These are phyloP conservation scores for Tichodroma muraria DNA, from an alignment of 2,113 vertebrate species.

Conservation along the genomic window DNA sequence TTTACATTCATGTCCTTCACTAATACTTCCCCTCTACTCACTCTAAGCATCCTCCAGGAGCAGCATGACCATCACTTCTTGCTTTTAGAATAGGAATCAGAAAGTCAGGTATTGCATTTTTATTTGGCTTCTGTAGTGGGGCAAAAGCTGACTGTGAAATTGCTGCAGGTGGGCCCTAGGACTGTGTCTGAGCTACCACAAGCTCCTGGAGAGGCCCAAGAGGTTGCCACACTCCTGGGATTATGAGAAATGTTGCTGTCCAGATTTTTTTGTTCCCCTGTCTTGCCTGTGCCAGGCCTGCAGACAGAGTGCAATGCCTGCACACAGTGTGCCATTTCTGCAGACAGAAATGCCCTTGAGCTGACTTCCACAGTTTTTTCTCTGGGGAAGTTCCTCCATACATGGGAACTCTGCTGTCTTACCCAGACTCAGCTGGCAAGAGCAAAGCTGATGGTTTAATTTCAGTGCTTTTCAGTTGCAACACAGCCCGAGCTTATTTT, in stretches of 20 bases:
- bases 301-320: too few relatives aligned
- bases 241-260: not conserved
- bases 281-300: not conserved
- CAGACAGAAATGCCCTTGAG: not conserved
- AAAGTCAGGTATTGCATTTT: not conserved
- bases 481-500: not conserved
- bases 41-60: not conserved
- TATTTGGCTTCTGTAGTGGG: not conserved
- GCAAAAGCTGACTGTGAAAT: not conserved
- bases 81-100: not conserved
- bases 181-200: not conserved
- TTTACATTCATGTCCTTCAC: not conserved
- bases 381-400: not conserved
- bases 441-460: not conserved
- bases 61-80: not conserved
- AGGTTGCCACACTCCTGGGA: accelerated
- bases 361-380: not conserved
- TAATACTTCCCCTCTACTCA: not conserved
- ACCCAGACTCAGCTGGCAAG: not conserved
- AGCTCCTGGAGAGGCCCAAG: not conserved
- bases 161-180: not conserved
- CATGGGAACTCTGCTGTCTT: not conserved
- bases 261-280: not conserved
- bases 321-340: too few relatives aligned
- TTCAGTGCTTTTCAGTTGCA: not conserved